Percentiles rank a stretch among this genome's conserved stretches.
Conservation (phyloP, 2,797 vertebrate species). For the Allenopithecus nigroviridis region DNA sequence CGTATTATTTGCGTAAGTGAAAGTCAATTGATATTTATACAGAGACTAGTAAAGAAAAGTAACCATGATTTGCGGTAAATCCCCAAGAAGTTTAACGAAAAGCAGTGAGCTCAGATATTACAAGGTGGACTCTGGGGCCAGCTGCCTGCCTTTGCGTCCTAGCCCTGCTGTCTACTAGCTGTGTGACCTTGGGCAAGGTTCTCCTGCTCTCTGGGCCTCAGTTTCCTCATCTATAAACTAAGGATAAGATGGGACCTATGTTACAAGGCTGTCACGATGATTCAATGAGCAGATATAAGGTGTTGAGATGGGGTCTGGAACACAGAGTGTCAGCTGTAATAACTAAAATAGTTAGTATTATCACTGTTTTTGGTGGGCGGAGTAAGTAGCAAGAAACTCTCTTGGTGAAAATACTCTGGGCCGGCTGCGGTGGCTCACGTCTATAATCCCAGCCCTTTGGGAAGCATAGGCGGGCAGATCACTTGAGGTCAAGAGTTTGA, state of each 20-base stretch:
- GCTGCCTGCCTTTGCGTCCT: not conserved
- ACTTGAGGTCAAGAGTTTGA: not conserved
- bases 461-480: not conserved
- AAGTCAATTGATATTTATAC: not conserved
- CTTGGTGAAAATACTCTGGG: not conserved
- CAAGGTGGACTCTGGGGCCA: not conserved
- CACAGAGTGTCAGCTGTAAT: not conserved
- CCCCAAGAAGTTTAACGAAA: not conserved
- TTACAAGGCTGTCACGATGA: not conserved
- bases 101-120: not conserved
- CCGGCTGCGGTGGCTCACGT: not conserved
- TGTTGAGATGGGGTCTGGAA: not conserved
- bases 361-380: not conserved
- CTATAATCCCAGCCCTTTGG: not conserved
- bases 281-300: not conserved
- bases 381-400: not conserved
- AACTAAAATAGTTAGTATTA: not conserved
- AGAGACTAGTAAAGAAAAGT: not conserved
- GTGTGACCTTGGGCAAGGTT: not conserved
- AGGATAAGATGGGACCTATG: not conserved
- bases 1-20: not conserved
- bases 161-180: not conserved
- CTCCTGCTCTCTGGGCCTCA: not conserved
- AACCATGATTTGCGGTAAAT: not conserved
- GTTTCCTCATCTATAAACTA: not conserved